These are phyloP conservation scores for Orthosia incerta DNA, from an alignment of 2,888 invertebrate species.

Conservation along the genomic window DNA sequence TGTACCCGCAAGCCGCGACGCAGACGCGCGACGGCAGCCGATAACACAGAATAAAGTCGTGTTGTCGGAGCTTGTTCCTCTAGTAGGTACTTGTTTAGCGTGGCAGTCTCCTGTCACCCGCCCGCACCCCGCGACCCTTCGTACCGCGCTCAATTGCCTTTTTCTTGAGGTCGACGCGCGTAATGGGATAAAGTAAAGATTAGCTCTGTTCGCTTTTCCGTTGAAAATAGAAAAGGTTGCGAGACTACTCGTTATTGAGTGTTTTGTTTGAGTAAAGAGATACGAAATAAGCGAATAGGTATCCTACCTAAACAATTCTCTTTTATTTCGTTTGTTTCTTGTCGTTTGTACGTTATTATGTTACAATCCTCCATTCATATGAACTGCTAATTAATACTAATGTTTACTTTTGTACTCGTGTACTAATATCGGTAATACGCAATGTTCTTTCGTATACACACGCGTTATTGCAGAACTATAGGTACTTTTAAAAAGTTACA, in stretches of 20 bases:
- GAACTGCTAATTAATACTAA: slow-evolving; percentile 43
- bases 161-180: slow-evolving; percentile 87
- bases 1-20: slow-evolving; percentile 44
- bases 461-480: slow-evolving; percentile 11
- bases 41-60: slow-evolving; percentile 75
- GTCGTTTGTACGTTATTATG: slow-evolving; percentile 22
- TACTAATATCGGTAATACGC: slow-evolving; percentile 34
- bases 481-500: slow-evolving; percentile 15
- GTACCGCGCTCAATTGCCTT: slow-evolving; percentile 86
- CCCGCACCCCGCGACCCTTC: slow-evolving; percentile 70
- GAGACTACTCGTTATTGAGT: slow-evolving; percentile 73
- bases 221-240: slow-evolving; percentile 81
- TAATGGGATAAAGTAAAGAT: slow-evolving; percentile 89
- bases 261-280: slow-evolving; percentile 62
- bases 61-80: slow-evolving; percentile 82
- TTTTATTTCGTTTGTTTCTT: slow-evolving; percentile 25
- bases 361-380: slow-evolving; percentile 24
- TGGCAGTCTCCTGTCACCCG: slow-evolving; percentile 65
- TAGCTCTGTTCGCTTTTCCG: slow-evolving; percentile 85
- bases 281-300: slow-evolving; percentile 37
- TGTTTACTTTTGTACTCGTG: slow-evolving; percentile 30
- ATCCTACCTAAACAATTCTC: slow-evolving; percentile 11
- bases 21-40: slow-evolving; percentile 71
- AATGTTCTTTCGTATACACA: slow-evolving; percentile 25
- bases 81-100: slow-evolving; percentile 80